A percentile compares a stretch with the other conserved stretches of the same genome.
Conservation (phyloP, 2,888 invertebrate species). For the Drosophila picticornis region DNA sequence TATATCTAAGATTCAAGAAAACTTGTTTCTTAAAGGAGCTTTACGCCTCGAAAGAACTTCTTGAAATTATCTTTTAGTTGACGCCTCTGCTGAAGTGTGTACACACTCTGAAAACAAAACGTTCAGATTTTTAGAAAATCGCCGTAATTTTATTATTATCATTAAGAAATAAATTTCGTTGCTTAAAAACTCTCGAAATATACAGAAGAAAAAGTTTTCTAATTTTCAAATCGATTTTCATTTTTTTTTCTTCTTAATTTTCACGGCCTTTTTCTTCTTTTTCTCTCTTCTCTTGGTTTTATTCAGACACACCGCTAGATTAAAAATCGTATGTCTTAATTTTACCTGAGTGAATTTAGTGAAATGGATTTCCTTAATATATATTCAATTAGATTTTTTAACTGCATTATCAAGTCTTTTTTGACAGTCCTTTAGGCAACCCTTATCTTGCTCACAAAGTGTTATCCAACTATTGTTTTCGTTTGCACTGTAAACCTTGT, state of each 20-base stretch:
- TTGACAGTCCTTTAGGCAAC: accelerated
- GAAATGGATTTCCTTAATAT: background rate
- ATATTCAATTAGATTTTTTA: background rate
- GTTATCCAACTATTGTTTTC: background rate
- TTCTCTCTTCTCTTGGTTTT: background rate
- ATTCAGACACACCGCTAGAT: background rate
- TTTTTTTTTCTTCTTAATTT: background rate
- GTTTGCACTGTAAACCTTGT: background rate
- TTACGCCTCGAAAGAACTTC: background rate
- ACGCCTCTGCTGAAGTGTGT: too few relatives aligned
- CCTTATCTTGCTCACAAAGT: background rate
- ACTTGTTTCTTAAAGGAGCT: background rate
- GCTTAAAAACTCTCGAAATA: background rate
- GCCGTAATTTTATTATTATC: background rate
- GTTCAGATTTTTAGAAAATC: background rate
- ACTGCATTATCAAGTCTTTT: background rate
- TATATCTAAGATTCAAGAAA: background rate
- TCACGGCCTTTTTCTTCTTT: background rate
- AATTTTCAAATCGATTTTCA: background rate
- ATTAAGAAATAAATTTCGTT: background rate
- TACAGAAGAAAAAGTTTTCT: background rate
- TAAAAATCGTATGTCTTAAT: background rate
- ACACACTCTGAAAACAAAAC: background rate
- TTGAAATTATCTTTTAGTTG: background rate
- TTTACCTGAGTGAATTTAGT: background rate